These are phyloP conservation scores for Planococcus citri DNA, from an alignment of 1,140 invertebrate species.

Conservation along the genomic window DNA sequence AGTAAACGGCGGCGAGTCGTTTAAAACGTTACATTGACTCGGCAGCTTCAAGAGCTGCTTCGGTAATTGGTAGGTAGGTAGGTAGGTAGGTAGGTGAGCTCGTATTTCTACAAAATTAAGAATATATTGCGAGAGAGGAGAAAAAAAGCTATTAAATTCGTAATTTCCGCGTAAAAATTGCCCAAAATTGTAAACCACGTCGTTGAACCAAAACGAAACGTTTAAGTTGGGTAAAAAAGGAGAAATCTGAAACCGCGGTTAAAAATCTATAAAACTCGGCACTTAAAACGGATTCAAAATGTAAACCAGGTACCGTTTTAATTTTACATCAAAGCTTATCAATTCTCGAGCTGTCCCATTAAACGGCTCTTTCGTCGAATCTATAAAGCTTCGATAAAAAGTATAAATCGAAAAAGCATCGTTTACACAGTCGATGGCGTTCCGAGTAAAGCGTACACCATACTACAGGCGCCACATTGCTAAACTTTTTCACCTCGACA, in stretches of 20 bases:
- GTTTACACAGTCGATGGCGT: background rate
- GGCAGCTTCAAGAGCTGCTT: no score
- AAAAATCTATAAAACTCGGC: background rate
- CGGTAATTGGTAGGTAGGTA: no score
- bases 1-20: no score
- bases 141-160: no score
- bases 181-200: background rate
- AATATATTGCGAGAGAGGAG: no score
- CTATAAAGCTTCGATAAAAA: background rate
- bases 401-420: background rate
- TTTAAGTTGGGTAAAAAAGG: background rate
- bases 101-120: no score
- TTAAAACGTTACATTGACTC: background rate
- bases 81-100: no score
- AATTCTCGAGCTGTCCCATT: background rate
- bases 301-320: background rate
- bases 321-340: slow-evolving; percentile 3
- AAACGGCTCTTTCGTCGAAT: background rate
- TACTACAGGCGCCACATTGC: no score
- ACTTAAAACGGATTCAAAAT: background rate
- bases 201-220: background rate
- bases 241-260: background rate
- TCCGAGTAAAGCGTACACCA: no score
- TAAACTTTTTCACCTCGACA: no score
- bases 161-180: no score